Evolutionary conservation across 2,113 vertebrate species (phyloP), one percentile per base, ranked within the genome.

Genomic region (Rafetus swinhoei): DNA sequence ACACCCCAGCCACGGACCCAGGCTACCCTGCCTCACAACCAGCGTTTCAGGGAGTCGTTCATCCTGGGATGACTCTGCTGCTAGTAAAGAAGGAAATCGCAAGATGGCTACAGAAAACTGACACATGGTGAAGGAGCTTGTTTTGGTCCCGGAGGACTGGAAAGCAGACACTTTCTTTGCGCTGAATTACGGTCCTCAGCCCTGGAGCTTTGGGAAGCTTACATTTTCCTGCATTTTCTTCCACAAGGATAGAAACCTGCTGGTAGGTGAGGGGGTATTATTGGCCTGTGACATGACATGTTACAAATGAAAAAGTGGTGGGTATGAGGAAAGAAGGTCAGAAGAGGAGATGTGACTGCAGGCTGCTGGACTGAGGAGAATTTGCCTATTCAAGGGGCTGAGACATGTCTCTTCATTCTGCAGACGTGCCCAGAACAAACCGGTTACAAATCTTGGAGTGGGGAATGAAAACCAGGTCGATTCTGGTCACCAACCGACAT

Each of bases 351-450:
- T 5, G 12, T 10, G 12, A 13, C 25, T 29, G 52, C 85, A 32
- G 80, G 24, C 29, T 3, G 54, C 2, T 1, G 77, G 15, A 24
- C 1, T 0, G 3, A 2, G 52, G 14, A 35, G 32, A 29, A 3
- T 16, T 13, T 55, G 29, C 60, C 19, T 7, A 21, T n/a, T 15
- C 2, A 5, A n/a, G 3, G 18, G 62, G 81, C 81, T 4, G 6
- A 11, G 2, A 2, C 14, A 2, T 8, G 56, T 39, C n/a, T 21
- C 60, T 56, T 10, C 16, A 53, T n/a, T 55, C 79, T 69, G 86
- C 56, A 52, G 7, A 32, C 22, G 89, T 29, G 27, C 9, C 1
- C 0, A 0, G 55, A 9, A 29, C 50, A 50, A 84, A 1, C 85
- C 69, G 0, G 0, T 53, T 52, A n/a, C 82, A 54, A 90, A 16